phyloP scores from a whole-genome alignment of 2,113 vertebrate genomes.

The Brachyistius frenatus region DNA sequence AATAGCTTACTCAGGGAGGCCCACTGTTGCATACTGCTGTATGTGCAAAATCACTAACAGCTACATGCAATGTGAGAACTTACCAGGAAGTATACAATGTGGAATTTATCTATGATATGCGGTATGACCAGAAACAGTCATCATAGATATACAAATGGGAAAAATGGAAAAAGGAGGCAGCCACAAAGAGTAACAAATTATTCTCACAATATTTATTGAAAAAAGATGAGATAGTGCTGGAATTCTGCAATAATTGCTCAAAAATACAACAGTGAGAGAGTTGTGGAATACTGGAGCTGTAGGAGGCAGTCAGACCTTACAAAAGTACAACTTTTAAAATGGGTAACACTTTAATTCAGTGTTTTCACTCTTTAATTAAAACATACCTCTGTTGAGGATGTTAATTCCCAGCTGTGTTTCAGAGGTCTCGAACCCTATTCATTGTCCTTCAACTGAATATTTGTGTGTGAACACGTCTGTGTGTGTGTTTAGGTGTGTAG shows the following conservation, averaged over 20 bases:
- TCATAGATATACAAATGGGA: too few relatives aligned
- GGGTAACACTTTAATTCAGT: background rate
- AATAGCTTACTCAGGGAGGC: too few relatives aligned
- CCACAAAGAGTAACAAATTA: background rate
- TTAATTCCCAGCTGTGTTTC: constrained; percentile 80
- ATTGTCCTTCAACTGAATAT: constrained; percentile 78
- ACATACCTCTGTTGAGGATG: constrained; percentile 52
- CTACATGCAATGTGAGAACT: too few relatives aligned
- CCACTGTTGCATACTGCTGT: too few relatives aligned
- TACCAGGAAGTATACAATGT: too few relatives aligned
- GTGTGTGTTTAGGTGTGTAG: constrained; percentile 67
- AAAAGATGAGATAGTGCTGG: background rate
- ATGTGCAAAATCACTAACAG: too few relatives aligned
- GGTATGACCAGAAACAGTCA: too few relatives aligned
- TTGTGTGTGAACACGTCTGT: constrained; percentile 32
- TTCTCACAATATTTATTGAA: too few relatives aligned
- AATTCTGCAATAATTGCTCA: background rate
- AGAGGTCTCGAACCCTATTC: constrained; percentile 59
- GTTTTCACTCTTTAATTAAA: constrained; percentile 59
- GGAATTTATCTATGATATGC: too few relatives aligned
- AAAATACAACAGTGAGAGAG: too few relatives aligned
- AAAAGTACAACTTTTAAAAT: constrained; percentile 4
- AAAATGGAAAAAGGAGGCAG: background rate
- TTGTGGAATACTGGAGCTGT: too few relatives aligned
- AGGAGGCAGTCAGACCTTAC: background rate